Percentiles rank a stretch among this genome's conserved stretches.
Evolutionary conservation across 2,888 invertebrate species (phyloP).

Genomic region (Anodontia alba): DNA sequence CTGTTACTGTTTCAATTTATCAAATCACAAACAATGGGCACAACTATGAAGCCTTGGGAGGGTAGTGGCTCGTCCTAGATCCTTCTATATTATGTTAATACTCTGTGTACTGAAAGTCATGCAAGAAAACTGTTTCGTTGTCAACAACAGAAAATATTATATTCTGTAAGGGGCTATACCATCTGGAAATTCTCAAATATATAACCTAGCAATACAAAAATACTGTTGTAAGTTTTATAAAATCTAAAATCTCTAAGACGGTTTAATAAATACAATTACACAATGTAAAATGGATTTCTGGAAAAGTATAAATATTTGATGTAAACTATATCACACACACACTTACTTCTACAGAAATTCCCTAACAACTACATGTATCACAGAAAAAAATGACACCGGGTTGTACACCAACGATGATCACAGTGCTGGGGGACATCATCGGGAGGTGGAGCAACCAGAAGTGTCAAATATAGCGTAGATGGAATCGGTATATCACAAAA

Average conservation of each 20-base stretch:
- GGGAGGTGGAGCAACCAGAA: constrained; percentile 37
- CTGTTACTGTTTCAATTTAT: too few relatives aligned
- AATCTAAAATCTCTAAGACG: too few relatives aligned
- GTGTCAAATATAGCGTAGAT: constrained; percentile 20
- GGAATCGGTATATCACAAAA: not conserved
- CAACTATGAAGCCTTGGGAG: too few relatives aligned
- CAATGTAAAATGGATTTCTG: not conserved
- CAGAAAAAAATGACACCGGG: not conserved
- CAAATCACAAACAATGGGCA: too few relatives aligned
- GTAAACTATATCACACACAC: not conserved
- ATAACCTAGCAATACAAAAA: not conserved
- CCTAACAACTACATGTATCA: constrained; percentile 13
- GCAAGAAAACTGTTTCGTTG: too few relatives aligned
- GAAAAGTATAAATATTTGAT: not conserved
- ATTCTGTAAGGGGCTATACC: too few relatives aligned
- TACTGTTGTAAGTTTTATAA: not conserved
- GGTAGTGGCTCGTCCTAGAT: too few relatives aligned
- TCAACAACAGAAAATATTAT: too few relatives aligned
- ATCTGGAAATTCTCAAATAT: too few relatives aligned
- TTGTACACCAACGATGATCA: not conserved
- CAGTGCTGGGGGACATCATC: constrained; percentile 45
- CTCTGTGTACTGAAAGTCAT: too few relatives aligned
- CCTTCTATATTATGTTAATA: too few relatives aligned
- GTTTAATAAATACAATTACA: too few relatives aligned
- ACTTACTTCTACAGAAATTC: not conserved